phyloP scores from a whole-genome alignment of 1,140 invertebrate species.

The Psix sp. region DNA sequence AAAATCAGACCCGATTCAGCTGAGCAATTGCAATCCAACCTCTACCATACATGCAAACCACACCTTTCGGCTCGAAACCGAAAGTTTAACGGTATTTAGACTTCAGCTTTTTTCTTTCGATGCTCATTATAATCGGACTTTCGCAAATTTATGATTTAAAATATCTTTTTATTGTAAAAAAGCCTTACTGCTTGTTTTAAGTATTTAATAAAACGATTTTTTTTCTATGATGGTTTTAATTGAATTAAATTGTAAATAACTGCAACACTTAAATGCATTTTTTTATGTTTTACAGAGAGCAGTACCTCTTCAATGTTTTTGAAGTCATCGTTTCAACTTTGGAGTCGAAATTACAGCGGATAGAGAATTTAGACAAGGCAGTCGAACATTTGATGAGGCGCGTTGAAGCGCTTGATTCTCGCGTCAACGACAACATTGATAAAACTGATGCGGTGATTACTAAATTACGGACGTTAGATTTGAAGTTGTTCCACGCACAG shows the following conservation, averaged over 20 bases:
- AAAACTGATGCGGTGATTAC: conserved; percentile 89
- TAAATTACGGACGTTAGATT: conserved; percentile 84
- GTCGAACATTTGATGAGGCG: conserved; percentile 89
- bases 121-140: conserved; percentile 28
- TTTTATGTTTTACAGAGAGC: conserved; percentile 80
- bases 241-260: too few species aligned
- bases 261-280: background rate
- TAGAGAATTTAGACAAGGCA: conserved; percentile 90
- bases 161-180: too few species aligned
- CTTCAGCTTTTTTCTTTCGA: too few species aligned
- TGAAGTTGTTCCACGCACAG: conserved; percentile 82
- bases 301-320: conserved; percentile 91
- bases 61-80: conserved; percentile 9
- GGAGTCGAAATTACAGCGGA: conserved; percentile 89
- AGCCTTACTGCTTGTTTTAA: too few species aligned
- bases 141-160: conserved; percentile 32
- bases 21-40: background rate
- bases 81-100: too few species aligned
- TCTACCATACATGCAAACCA: conserved; percentile 19
- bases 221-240: too few species aligned
- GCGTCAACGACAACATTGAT: conserved; percentile 88
- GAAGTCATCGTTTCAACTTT: conserved; percentile 91
- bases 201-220: too few species aligned
- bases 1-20: conserved; percentile 7
- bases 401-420: conserved; percentile 86